These are phyloP conservation scores for Epizoanthus stellaris DNA, from an alignment of 92 coral and sea anemone species.

Conservation along the genomic window DNA sequence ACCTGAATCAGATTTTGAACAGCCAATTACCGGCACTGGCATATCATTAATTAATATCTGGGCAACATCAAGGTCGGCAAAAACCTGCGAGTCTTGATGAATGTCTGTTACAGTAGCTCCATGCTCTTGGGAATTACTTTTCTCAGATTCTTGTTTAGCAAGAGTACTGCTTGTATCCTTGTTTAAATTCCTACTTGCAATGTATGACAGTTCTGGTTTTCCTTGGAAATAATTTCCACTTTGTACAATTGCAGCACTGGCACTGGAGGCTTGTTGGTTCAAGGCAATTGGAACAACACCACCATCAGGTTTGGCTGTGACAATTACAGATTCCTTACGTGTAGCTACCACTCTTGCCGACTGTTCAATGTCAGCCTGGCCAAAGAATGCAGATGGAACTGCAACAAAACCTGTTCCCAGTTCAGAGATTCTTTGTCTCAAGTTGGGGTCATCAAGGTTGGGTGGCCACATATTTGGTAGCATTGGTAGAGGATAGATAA, in stretches of 20 bases:
- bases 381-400: background rate
- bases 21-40: conserved; percentile 75
- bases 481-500: conserved; percentile 64
- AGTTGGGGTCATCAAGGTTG: conserved; percentile 4
- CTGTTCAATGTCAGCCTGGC: conserved; percentile 14
- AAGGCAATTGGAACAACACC: conserved; percentile 26
- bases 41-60: conserved; percentile 85
- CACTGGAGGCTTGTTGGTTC: background rate
- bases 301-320: conserved; percentile 37
- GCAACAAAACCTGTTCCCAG: conserved; percentile 9
- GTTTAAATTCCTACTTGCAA: background rate
- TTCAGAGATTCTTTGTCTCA: conserved; percentile 20
- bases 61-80: conserved; percentile 94
- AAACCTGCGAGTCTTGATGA: conserved; percentile 21
- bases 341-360: conserved; percentile 8
- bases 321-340: conserved; percentile 44
- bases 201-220: background rate
- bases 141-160: background rate
- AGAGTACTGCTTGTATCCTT: background rate
- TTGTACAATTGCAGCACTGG: background rate
- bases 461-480: conserved; percentile 62
- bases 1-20: background rate
- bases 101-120: background rate
- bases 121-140: background rate
- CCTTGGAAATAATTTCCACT: background rate